Conservation (phyloP, 2,797 vertebrate species). For the Chiroxiphia lanceolata region DNA sequence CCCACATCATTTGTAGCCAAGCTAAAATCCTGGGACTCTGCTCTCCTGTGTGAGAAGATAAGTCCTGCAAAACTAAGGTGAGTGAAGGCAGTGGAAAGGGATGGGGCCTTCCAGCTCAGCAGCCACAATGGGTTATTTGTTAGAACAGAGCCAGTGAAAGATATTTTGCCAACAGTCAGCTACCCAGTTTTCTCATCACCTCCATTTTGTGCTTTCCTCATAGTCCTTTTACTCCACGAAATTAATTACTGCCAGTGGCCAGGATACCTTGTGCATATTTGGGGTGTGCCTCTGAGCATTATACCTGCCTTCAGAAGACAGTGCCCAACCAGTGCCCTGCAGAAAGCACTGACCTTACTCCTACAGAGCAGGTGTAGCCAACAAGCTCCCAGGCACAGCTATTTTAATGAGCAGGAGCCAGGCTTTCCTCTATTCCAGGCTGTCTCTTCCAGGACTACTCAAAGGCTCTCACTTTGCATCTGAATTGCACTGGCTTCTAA, state of each 20-base stretch:
- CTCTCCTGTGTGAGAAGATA: not conserved
- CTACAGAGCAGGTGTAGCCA: not conserved
- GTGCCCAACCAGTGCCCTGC: not conserved
- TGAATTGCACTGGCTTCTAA: not conserved
- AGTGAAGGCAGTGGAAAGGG: not conserved
- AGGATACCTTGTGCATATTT: accelerated
- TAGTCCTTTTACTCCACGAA: not conserved
- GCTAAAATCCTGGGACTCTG: not conserved
- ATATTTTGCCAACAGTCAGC: not conserved
- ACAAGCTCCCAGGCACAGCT: not conserved
- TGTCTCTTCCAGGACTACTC: constrained; percentile 11
- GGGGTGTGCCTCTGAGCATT: not conserved
- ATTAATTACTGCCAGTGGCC: not conserved
- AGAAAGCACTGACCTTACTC: not conserved
- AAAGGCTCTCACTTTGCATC: not conserved
- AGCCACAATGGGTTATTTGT: accelerated
- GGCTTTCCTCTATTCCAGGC: not conserved
- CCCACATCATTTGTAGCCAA: not conserved
- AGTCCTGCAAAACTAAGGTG: not conserved
- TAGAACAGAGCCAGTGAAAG: not conserved
- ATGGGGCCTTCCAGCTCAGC: not conserved
- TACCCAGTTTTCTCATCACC: not conserved
- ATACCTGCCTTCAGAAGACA: not conserved
- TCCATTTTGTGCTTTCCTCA: not conserved
- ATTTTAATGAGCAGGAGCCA: not conserved